These are phyloP conservation scores for Panorpa germanica DNA, from an alignment of 2,888 invertebrate genomes.

Conservation along the genomic window DNA sequence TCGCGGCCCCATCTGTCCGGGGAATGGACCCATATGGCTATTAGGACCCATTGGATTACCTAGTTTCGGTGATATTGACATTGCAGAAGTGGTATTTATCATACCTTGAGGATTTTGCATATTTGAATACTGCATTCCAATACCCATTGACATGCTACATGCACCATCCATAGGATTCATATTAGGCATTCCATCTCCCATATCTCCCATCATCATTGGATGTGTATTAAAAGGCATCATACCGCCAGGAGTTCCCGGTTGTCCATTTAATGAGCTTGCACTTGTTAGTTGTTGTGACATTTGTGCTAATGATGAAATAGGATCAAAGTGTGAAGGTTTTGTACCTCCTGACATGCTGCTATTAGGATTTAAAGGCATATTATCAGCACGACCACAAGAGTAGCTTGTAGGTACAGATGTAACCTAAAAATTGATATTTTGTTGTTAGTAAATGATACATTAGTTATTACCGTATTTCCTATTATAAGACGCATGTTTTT, in stretches of 20 bases:
- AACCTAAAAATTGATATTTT: conserved; percentile 16
- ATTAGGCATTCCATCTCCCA: conserved; percentile 24
- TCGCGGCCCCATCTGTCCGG: conserved; percentile 15
- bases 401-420: conserved; percentile 17
- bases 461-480: too few species aligned
- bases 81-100: conserved; percentile 26
- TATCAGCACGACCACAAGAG: conserved; percentile 32
- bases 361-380: conserved; percentile 46
- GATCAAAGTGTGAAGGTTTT: conserved; percentile 66
- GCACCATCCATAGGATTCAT: conserved; percentile 21
- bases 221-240: conserved; percentile 36
- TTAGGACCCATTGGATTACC: conserved; percentile 32
- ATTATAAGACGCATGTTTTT: too few species aligned
- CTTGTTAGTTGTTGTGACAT: conserved; percentile 87
- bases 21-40: conserved; percentile 31
- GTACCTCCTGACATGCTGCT: conserved; percentile 28
- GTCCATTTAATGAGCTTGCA: conserved; percentile 36
- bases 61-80: conserved; percentile 47
- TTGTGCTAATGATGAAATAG: conserved; percentile 82
- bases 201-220: conserved; percentile 21
- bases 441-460: too few species aligned
- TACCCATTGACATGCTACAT: conserved; percentile 11
- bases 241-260: conserved; percentile 25
- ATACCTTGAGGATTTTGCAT: conserved; percentile 22
- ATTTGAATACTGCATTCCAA: conserved; percentile 13